A percentile compares a stretch with the other conserved stretches of the same genome.
These are phyloP conservation scores for Trissonchulus sp. DNA, from an alignment of 2,888 invertebrate genomes.

Conservation along the genomic window DNA sequence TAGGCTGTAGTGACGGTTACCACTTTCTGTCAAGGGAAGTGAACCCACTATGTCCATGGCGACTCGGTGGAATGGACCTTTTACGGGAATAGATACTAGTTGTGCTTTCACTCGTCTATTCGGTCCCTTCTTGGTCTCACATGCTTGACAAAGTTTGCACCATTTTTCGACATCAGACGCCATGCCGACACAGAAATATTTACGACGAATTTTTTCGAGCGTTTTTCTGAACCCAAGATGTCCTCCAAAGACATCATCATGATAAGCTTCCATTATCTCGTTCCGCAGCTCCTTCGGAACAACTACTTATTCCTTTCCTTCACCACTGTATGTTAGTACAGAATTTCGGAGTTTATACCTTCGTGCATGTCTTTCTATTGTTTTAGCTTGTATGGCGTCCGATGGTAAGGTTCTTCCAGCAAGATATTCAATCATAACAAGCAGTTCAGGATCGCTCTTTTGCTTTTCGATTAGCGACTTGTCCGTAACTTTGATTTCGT, in stretches of 20 bases:
- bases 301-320: constrained; percentile 6
- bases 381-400: too few relatives aligned
- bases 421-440: too few relatives aligned
- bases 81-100: constrained; percentile 26
- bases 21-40: constrained; percentile 28
- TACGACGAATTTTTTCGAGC: too few relatives aligned
- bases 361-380: too few relatives aligned
- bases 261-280: not conserved
- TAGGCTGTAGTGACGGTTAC: constrained; percentile 39
- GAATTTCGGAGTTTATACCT: too few relatives aligned
- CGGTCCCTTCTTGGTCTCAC: constrained; percentile 31
- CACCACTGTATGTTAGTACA: too few relatives aligned
- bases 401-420: too few relatives aligned
- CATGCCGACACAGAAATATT: constrained; percentile 36
- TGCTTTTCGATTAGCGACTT: too few relatives aligned
- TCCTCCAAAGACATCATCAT: too few relatives aligned
- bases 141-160: too few relatives aligned
- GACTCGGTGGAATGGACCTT: constrained; percentile 38
- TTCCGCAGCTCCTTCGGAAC: not conserved
- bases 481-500: too few relatives aligned
- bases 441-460: too few relatives aligned
- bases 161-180: constrained; percentile 30
- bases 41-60: constrained; percentile 39
- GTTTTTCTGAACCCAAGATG: constrained; percentile 38
- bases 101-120: constrained; percentile 24